Conservation (phyloP, 2,797 vertebrate species). For the Labeo calbasu region DNA sequence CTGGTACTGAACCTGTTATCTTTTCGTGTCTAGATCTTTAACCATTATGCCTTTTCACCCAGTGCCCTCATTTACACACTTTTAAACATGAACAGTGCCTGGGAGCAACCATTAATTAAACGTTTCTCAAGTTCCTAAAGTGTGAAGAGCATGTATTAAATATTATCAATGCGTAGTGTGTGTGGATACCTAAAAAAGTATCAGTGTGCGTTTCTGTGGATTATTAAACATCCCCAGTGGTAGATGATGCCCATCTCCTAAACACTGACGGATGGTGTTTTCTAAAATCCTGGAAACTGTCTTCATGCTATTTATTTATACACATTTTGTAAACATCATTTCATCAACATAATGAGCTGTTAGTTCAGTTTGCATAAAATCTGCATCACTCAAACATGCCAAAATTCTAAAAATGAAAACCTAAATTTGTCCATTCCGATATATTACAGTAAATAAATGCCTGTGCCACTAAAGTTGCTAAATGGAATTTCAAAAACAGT, state of each 20-base stretch:
- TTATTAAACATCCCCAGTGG: background rate
- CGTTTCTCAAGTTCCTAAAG: constrained; percentile 10
- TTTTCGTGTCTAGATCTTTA: constrained; percentile 3
- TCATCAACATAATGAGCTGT: background rate
- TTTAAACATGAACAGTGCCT: constrained; percentile 25
- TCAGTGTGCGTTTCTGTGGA: background rate
- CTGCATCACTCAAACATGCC: background rate
- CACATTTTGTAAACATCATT: background rate
- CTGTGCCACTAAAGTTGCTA: background rate
- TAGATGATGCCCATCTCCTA: constrained; percentile 5
- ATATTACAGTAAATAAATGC: background rate
- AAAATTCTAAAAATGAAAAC: background rate
- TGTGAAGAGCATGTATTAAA: background rate
- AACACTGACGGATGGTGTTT: constrained; percentile 2
- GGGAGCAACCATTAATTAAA: constrained; percentile 35
- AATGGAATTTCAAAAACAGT: background rate
- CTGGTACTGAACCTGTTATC: background rate
- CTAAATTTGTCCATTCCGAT: background rate
- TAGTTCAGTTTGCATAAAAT: constrained; percentile 18
- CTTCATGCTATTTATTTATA: background rate
- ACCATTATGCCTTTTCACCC: constrained; percentile 15
- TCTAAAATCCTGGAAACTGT: background rate
- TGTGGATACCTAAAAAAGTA: background rate
- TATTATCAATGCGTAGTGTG: background rate
- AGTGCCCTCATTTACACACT: constrained; percentile 26